Evolutionary conservation across 2,113 vertebrate genomes (phyloP), one percentile per base, ranked within the genome.

Genomic region (Phycodurus eques): DNA sequence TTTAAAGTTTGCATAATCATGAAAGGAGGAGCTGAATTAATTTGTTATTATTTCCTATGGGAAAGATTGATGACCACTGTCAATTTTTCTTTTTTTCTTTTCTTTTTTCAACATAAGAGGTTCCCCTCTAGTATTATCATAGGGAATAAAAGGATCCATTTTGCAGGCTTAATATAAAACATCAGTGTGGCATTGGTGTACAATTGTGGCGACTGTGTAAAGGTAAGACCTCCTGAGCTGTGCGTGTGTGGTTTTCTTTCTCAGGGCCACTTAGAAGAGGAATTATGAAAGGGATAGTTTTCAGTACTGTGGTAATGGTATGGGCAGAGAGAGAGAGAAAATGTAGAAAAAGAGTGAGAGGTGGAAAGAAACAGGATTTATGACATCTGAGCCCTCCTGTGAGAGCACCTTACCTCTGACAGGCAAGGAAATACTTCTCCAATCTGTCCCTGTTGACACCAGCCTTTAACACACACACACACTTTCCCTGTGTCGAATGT

Each of bases 351-450:
- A 74, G 46, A 77, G 51, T 71, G 67, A 20, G 60, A 51, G 71
- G 84, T 88, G 88, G 88, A 90, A 88, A 88, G 80, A 89, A 87
- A 88, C 77, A 80, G 84, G 84, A 89, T 91, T 88, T 88, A 89
- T 72, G 83, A 80, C 82, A 80, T 81, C 85, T 88, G 83, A 88
- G 84, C 81, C 82, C 85, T 90, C 82, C 85, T 85, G 83, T 87
- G 86, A 88, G 83, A 84, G 68, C 71, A 79, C 75, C 79, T 85
- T 83, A 85, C 77, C 87, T 83, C 77, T 80, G 82, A 89, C 78
- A 86, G 77, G 68, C 82, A 73, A 86, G 83, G 81, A 89, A 89
- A 89, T 88, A 85, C 77, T 84, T 87, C 76, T 83, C 73, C 83
- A 82, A 81, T 82, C 85, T 80, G 83, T 89, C 76, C 81, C 79